A percentile compares a stretch with the other conserved stretches of the same genome.
These are phyloP conservation scores for Hyla sarda DNA, from an alignment of 2,113 vertebrate genomes.

Conservation along the genomic window DNA sequence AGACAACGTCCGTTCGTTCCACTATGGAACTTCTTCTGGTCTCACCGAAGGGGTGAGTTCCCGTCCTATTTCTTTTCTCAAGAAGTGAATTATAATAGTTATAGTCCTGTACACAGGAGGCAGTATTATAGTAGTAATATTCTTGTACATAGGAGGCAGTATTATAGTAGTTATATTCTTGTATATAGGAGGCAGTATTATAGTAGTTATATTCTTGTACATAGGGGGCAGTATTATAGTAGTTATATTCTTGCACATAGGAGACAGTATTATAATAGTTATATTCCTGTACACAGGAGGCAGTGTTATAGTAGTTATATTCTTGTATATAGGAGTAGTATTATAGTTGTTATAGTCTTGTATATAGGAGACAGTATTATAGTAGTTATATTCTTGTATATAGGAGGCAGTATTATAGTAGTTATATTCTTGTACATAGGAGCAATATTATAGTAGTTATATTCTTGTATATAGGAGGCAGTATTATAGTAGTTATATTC, in stretches of 20 bases:
- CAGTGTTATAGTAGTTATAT: neutral
- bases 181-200: neutral
- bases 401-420: neutral
- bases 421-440: no score
- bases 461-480: neutral
- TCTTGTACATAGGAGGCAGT: neutral
- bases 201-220: conserved; percentile 7
- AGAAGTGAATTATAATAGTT: neutral
- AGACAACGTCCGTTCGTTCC: no score
- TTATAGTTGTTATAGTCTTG: neutral
- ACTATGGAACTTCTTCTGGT: no score
- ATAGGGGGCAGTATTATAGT: no score
- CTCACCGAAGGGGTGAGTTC: no score
- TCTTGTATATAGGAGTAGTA: neutral
- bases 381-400: neutral
- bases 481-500: neutral
- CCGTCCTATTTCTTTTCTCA: no score
- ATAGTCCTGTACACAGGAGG: neutral
- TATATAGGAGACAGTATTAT: neutral
- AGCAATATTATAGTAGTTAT: no score
- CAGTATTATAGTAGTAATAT: neutral
- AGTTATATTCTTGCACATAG: no score
- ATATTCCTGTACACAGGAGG: neutral
- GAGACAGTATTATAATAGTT: no score
- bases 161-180: neutral